Conservation (phyloP, 2,797 vertebrate species). For the Megalops cyprinoides region DNA sequence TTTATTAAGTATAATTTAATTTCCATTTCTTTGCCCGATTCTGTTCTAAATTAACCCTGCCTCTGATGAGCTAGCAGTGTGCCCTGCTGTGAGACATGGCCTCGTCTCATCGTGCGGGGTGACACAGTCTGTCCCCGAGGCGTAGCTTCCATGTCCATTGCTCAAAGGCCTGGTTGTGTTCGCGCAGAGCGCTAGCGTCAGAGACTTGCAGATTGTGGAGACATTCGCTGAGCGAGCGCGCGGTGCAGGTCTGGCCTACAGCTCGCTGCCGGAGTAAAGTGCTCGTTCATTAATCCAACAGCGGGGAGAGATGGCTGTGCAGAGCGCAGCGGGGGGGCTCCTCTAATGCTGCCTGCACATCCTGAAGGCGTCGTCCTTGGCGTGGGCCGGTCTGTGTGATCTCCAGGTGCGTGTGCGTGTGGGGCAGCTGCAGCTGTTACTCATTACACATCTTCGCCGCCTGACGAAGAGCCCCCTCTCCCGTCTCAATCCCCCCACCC, state of each 20-base stretch:
- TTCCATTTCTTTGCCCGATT: slow-evolving; percentile 32
- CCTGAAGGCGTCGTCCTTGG: too few relatives aligned
- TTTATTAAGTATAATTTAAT: slow-evolving; percentile 41
- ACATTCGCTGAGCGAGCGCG: background rate
- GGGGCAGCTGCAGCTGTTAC: too few relatives aligned
- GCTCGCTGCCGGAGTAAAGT: background rate
- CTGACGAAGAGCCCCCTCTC: too few relatives aligned
- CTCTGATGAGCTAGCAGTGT: background rate
- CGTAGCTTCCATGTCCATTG: background rate
- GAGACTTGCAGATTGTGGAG: background rate
- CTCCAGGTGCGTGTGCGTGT: too few relatives aligned
- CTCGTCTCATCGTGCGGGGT: slow-evolving; percentile 24
- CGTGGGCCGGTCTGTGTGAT: too few relatives aligned
- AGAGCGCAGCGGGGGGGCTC: slow-evolving; percentile 36
- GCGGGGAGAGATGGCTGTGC: background rate
- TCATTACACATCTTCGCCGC: too few relatives aligned
- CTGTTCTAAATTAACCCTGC: background rate
- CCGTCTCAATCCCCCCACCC: too few relatives aligned
- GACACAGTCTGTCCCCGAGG: background rate
- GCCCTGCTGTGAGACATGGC: background rate
- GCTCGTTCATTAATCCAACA: slow-evolving; percentile 16
- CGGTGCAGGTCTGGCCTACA: background rate
- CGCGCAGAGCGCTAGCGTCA: background rate
- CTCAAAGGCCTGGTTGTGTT: background rate
- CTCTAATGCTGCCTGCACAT: slow-evolving; percentile 41